These are phyloP conservation scores for Diaprepes abbreviatus DNA, from an alignment of 2,888 invertebrate genomes.

Conservation along the genomic window DNA sequence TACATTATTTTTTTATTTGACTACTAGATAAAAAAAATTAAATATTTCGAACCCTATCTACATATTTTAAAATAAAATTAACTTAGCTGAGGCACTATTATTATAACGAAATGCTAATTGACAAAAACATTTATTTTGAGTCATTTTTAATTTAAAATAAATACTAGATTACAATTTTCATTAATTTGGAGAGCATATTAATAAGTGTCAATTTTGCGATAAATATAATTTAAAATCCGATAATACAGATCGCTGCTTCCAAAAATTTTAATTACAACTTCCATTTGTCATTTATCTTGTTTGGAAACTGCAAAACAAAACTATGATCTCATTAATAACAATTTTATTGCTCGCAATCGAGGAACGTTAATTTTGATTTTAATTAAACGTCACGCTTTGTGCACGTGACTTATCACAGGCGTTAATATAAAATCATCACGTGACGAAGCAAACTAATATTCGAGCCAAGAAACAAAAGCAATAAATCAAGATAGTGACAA, in stretches of 20 bases:
- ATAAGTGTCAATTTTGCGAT: neutral
- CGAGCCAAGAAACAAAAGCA: constrained; percentile 11
- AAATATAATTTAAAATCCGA: neutral
- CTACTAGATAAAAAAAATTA: too few relatives aligned
- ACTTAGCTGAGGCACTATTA: too few relatives aligned
- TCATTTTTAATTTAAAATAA: too few relatives aligned
- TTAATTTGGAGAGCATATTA: neutral
- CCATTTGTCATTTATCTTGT: constrained; percentile 13
- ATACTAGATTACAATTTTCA: too few relatives aligned
- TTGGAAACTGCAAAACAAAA: constrained; percentile 8
- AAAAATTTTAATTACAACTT: constrained; percentile 14
- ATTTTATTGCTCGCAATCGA: constrained; percentile 9
- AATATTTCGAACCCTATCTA: too few relatives aligned
- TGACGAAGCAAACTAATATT: constrained; percentile 10
- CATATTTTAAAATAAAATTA: too few relatives aligned
- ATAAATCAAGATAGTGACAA: constrained; percentile 23
- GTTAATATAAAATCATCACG: neutral
- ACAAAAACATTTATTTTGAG: too few relatives aligned
- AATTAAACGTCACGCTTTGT: neutral
- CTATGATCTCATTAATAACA: constrained; percentile 20
- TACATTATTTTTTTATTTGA: too few relatives aligned
- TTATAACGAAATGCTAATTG: too few relatives aligned
- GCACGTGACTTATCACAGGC: neutral
- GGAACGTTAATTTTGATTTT: constrained; percentile 18
- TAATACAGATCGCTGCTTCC: neutral